Conservation (phyloP, 2,888 invertebrate genomes). For the Thecocarcelia acutangulata region DNA sequence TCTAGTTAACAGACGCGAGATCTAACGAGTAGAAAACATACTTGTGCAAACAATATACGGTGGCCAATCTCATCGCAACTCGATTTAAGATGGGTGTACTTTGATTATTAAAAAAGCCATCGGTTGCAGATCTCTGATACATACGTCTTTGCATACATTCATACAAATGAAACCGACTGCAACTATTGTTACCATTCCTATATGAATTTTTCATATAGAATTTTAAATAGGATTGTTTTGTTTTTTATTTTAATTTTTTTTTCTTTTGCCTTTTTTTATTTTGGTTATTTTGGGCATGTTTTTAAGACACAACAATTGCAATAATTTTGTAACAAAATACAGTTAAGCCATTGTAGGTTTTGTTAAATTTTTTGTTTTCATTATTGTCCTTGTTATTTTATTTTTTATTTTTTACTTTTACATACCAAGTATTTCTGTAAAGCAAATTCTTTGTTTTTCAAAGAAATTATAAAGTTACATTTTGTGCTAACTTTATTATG, state of each 20-base stretch:
- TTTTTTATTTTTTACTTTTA: constrained; percentile 9
- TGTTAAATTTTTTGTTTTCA: constrained; percentile 42
- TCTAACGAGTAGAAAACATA: too few species aligned
- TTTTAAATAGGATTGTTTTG: constrained; percentile 50
- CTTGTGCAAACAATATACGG: too few species aligned
- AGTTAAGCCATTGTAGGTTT: constrained; percentile 64
- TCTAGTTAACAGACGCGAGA: too few species aligned
- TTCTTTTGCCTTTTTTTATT: neutral
- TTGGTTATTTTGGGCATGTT: constrained; percentile 60
- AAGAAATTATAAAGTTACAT: constrained; percentile 50
- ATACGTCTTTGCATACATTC: neutral
- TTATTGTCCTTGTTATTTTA: constrained; percentile 27
- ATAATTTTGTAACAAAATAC: constrained; percentile 67
- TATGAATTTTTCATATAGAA: constrained; percentile 34
- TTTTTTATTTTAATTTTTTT: neutral
- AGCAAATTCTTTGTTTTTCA: constrained; percentile 54
- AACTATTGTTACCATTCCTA: constrained; percentile 34
- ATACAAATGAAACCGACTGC: constrained; percentile 12
- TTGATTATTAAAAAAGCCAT: too few species aligned
- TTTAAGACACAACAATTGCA: constrained; percentile 67
- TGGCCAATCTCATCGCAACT: too few species aligned
- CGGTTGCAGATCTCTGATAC: too few species aligned
- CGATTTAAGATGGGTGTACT: too few species aligned
- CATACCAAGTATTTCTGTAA: constrained; percentile 52
- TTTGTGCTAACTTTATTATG: constrained; percentile 40